phyloP scores from a whole-genome alignment of 2,113 vertebrate species.

The Labeo rohita region DNA sequence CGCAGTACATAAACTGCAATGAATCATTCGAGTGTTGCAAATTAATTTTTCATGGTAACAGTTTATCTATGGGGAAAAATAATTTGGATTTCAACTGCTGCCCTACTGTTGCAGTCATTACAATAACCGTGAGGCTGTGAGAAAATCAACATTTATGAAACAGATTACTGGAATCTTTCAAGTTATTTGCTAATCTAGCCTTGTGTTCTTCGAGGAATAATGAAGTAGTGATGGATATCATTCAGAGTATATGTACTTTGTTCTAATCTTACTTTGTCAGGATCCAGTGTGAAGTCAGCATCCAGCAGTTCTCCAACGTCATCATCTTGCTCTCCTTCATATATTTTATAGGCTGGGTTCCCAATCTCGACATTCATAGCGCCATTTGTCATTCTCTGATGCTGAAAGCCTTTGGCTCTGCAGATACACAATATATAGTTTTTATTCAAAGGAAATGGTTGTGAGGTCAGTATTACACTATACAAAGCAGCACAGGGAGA shows the following conservation, averaged over 20 bases:
- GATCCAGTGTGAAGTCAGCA: slow-evolving; percentile 91
- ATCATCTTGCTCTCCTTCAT: slow-evolving; percentile 91
- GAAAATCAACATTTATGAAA: too few species aligned
- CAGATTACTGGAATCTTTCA: too few species aligned
- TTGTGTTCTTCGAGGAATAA: not conserved
- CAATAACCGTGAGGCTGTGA: too few species aligned
- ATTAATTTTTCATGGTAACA: too few species aligned
- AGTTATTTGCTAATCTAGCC: too few species aligned
- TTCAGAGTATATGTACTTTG: not conserved
- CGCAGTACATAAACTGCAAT: too few species aligned
- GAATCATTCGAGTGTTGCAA: too few species aligned
- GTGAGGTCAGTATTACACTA: not conserved
- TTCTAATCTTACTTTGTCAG: slow-evolving; percentile 86
- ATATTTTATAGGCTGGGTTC: slow-evolving; percentile 98
- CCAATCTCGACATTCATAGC: slow-evolving; percentile 98
- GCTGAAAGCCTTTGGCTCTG: slow-evolving; percentile 97
- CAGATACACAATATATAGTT: not conserved
- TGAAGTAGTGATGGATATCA: not conserved
- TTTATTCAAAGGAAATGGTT: not conserved
- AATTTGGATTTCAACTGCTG: too few species aligned
- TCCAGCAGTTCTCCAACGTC: slow-evolving; percentile 94
- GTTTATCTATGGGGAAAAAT: too few species aligned
- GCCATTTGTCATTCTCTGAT: slow-evolving; percentile 95
- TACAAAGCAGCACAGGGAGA: slow-evolving; percentile 54
- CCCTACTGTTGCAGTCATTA: too few species aligned